These are phyloP conservation scores for Anoplius nigerrimus DNA, from an alignment of 2,888 invertebrate species.

Conservation along the genomic window DNA sequence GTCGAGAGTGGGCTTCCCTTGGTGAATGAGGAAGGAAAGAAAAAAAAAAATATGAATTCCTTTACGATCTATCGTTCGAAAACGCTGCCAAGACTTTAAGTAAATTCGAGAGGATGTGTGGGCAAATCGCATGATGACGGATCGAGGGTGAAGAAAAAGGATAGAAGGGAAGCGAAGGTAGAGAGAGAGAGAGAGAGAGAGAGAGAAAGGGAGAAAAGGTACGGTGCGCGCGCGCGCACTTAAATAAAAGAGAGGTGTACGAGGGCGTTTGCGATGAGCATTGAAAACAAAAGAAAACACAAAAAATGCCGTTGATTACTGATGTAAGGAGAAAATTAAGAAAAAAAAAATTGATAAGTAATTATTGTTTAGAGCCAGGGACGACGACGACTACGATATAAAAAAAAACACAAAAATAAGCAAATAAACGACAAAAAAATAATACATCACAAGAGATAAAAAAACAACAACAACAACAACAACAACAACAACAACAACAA, in stretches of 20 bases:
- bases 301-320: conserved; percentile 44
- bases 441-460: too few relatives aligned
- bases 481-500: too few relatives aligned
- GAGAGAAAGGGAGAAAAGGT: conserved; percentile 12
- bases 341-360: conserved; percentile 52
- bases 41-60: conserved; percentile 40
- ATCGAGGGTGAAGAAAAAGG: conserved; percentile 5
- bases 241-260: conserved; percentile 15
- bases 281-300: conserved; percentile 19
- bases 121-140: conserved; percentile 18
- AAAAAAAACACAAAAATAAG: too few relatives aligned
- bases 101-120: too few relatives aligned
- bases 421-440: neutral
- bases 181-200: conserved; percentile 17
- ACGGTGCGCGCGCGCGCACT: neutral
- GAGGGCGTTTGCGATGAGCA: conserved; percentile 8
- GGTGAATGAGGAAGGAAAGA: too few relatives aligned
- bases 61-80: conserved; percentile 64
- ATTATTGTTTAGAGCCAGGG: conserved; percentile 66
- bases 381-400: conserved; percentile 44
- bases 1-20: conserved; percentile 65
- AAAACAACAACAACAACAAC: too few relatives aligned
- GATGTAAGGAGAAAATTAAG: conserved; percentile 45
- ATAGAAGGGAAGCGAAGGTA: conserved; percentile 17
- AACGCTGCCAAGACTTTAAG: conserved; percentile 68